A percentile compares a stretch with the other conserved stretches of the same genome.
These are phyloP conservation scores for Polypterus bichir DNA, from an alignment of 2,113 vertebrate species.

Conservation along the genomic window DNA sequence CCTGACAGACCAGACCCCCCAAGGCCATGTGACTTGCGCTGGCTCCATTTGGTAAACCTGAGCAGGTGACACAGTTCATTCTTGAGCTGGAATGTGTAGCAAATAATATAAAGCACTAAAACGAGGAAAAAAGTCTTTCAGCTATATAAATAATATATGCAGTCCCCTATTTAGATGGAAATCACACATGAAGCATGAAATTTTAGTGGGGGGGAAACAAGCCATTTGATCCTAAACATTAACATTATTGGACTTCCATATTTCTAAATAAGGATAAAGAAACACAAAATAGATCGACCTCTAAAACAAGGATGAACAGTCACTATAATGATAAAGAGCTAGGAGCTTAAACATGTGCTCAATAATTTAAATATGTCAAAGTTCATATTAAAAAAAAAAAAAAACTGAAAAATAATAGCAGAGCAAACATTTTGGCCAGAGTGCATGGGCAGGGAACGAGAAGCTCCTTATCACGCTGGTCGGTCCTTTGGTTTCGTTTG, in stretches of 20 bases:
- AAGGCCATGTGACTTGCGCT: background rate
- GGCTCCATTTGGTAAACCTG: background rate
- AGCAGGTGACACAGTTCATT: background rate
- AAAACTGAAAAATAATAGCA: background rate
- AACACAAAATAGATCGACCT: background rate
- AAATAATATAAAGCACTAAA: background rate
- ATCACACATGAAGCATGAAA: background rate
- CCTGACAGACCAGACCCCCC: too few relatives aligned
- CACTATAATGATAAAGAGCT: background rate
- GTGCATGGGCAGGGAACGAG: background rate
- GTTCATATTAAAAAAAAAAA: background rate
- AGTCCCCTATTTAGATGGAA: background rate
- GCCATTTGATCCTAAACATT: constrained; percentile 1
- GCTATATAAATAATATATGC: background rate
- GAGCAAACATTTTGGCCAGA: background rate
- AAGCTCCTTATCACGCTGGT: background rate
- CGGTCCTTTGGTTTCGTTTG: background rate
- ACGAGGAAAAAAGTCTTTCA: too few relatives aligned
- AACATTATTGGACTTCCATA: background rate
- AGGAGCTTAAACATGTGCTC: background rate
- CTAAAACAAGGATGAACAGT: background rate
- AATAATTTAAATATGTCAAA: background rate
- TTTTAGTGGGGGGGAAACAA: background rate
- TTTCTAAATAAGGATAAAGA: background rate
- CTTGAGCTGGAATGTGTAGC: background rate